Conservation (phyloP, 2,888 invertebrate genomes). For the Heliconius sara region DNA sequence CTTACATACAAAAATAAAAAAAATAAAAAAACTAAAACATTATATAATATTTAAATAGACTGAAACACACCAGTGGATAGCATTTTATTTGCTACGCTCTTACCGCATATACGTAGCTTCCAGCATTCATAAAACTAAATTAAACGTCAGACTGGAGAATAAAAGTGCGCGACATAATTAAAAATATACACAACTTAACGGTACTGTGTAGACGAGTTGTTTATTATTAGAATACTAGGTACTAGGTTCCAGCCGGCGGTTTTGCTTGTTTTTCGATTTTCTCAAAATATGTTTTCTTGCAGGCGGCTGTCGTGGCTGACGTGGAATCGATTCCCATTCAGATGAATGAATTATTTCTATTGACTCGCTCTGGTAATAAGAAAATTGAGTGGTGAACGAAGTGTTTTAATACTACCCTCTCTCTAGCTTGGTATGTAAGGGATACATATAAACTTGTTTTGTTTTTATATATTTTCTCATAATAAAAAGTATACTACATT, state of each 20-base stretch:
- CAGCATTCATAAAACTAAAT: constrained; percentile 49
- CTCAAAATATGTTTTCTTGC: not conserved
- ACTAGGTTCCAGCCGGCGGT: no score
- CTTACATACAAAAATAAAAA: no score
- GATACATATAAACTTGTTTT: no score
- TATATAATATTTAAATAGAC: not conserved
- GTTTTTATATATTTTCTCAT: no score
- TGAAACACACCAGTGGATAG: not conserved
- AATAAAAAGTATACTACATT: no score
- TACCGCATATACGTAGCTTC: not conserved
- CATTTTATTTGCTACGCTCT: constrained; percentile 21
- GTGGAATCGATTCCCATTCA: no score
- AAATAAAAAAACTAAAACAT: not conserved
- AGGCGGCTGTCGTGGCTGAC: no score
- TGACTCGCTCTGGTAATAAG: no score
- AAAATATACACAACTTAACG: constrained; percentile 43
- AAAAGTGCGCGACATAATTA: constrained; percentile 48
- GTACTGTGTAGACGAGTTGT: constrained; percentile 7
- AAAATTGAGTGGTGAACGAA: no score
- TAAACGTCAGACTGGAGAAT: constrained; percentile 47
- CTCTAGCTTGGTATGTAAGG: no score
- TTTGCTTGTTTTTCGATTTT: not conserved
- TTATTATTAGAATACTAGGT: constrained; percentile 9
- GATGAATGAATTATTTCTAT: no score
- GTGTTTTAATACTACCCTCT: no score